phyloP scores from a whole-genome alignment of 1,140 invertebrate genomes.

The Aphaenogaster ashmeadi region DNA sequence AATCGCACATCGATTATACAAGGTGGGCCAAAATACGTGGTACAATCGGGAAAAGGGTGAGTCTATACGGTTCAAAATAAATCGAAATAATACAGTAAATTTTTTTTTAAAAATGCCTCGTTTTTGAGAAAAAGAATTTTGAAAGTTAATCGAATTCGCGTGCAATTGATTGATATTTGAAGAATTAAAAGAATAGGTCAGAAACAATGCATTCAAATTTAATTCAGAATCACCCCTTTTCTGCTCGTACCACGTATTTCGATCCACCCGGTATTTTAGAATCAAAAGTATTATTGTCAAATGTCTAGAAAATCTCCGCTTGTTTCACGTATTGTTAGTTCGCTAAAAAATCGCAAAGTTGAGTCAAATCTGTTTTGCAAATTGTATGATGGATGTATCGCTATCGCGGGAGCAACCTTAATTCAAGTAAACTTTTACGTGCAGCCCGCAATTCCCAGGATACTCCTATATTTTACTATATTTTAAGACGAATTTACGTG shows the following conservation, averaged over 20 bases:
- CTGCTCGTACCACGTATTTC: too few relatives aligned
- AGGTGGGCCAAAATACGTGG: too few relatives aligned
- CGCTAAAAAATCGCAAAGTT: conserved; percentile 10
- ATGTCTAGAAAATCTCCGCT: not conserved
- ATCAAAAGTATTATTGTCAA: not conserved
- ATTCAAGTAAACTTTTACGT: conserved; percentile 36
- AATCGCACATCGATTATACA: not conserved
- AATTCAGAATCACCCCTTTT: too few relatives aligned
- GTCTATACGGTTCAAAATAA: too few relatives aligned
- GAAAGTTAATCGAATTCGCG: too few relatives aligned
- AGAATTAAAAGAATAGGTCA: too few relatives aligned
- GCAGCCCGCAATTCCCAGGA: not conserved
- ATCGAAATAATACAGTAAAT: too few relatives aligned
- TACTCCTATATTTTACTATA: not conserved
- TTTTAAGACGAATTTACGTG: not conserved
- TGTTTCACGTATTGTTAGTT: not conserved
- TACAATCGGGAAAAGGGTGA: too few relatives aligned
- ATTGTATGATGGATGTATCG: not conserved
- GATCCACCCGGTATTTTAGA: not conserved
- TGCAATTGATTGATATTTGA: too few relatives aligned
- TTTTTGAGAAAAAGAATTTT: too few relatives aligned
- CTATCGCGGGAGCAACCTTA: conserved; percentile 42
- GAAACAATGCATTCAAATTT: too few relatives aligned
- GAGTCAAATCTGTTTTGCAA: not conserved
- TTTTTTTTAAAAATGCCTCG: too few relatives aligned